Conservation (phyloP, 2,888 invertebrate genomes). For the Tiliacea citrago region DNA sequence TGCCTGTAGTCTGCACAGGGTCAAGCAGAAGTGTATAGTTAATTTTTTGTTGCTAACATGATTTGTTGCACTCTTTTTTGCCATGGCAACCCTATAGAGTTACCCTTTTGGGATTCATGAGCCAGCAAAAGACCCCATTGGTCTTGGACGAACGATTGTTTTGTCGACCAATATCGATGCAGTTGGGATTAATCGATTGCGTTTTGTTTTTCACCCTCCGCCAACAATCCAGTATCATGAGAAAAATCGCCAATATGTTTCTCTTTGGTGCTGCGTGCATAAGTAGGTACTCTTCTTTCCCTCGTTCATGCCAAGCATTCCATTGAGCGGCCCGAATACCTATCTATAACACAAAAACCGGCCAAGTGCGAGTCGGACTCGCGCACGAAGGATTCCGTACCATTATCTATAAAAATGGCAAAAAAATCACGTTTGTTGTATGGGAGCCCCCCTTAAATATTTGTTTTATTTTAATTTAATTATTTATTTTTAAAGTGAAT, state of each 20-base stretch:
- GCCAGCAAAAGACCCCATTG: slow-evolving; percentile 8
- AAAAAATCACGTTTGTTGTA: too few species aligned
- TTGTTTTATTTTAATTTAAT: too few species aligned
- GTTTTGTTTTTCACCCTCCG: neutral
- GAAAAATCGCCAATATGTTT: neutral
- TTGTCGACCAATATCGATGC: too few species aligned
- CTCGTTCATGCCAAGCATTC: too few species aligned
- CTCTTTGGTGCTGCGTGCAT: neutral
- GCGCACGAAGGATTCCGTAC: too few species aligned
- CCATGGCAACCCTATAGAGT: slow-evolving; percentile 25
- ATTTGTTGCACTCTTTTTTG: neutral
- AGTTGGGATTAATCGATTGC: neutral
- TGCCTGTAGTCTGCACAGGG: too few species aligned
- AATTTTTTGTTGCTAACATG: neutral
- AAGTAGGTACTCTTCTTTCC: neutral
- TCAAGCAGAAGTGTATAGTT: neutral
- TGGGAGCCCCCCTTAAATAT: too few species aligned
- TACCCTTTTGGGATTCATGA: slow-evolving; percentile 11
- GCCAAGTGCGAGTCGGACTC: too few species aligned
- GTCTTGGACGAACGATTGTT: slow-evolving; percentile 4
- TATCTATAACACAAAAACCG: too few species aligned
- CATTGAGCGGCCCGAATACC: too few species aligned
- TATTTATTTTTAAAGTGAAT: too few species aligned
- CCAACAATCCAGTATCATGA: neutral
- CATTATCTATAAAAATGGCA: too few species aligned